Evolutionary conservation across 1,140 invertebrate genomes (phyloP).

Genomic region (Mya arenaria): DNA sequence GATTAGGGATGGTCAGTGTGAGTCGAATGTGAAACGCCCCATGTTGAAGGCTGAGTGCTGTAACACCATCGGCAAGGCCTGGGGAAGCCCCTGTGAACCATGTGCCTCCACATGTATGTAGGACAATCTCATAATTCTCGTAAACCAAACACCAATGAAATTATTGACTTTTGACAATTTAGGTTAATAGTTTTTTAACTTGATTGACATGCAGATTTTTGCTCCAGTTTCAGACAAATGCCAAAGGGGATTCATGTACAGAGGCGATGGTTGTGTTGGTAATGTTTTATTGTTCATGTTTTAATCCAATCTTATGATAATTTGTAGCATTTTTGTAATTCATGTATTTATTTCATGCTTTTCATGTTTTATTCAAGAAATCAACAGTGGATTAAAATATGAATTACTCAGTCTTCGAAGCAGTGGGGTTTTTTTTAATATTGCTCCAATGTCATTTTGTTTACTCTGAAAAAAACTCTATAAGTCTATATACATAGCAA

Average conservation of each 20-base stretch:
- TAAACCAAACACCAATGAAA: too few relatives aligned
- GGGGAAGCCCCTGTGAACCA: constrained; percentile 91
- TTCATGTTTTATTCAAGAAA: background rate
- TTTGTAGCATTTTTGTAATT: background rate
- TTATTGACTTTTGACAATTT: too few relatives aligned
- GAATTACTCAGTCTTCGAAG: background rate
- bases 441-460: background rate
- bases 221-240: background rate
- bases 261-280: background rate
- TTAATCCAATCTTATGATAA: background rate
- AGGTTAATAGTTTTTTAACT: too few relatives aligned
- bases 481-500: too few relatives aligned
- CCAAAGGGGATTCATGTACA: background rate
- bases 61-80: constrained; percentile 93
- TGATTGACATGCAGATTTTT: too few relatives aligned
- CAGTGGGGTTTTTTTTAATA: background rate
- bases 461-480: background rate
- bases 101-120: constrained; percentile 68
- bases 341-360: background rate
- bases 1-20: constrained; percentile 89
- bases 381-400: background rate
- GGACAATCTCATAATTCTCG: background rate
- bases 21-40: constrained; percentile 88
- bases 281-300: too few relatives aligned
- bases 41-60: constrained; percentile 92